Conservation (phyloP, 2,797 vertebrate species). For the Chloroceryle amazona region DNA sequence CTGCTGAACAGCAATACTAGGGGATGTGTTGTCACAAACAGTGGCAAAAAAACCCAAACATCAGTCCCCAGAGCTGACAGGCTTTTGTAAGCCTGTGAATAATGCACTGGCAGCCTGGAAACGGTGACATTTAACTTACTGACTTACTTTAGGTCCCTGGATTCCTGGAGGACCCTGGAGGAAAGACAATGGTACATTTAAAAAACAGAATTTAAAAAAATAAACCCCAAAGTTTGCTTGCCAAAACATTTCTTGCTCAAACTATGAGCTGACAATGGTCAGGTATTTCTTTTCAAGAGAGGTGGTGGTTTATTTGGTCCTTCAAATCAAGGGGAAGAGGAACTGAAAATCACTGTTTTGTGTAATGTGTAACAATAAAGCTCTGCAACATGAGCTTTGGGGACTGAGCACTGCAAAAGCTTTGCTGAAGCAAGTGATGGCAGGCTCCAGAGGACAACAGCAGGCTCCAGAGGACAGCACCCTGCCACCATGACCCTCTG, state of each 20-base stretch:
- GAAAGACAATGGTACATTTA: constrained; percentile 38
- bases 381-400: neutral
- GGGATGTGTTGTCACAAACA: constrained; percentile 14
- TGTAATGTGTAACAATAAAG: neutral
- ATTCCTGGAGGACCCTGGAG: constrained; percentile 82
- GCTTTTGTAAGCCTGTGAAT: constrained; percentile 39
- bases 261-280: neutral
- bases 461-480: neutral
- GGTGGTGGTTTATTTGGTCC: constrained; percentile 2
- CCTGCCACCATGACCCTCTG: neutral
- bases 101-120: constrained; percentile 19
- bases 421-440: neutral
- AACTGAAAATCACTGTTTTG: neutral
- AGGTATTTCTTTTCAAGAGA: neutral
- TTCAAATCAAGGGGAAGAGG: neutral
- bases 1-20: constrained; percentile 5
- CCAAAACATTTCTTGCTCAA: neutral
- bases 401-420: neutral
- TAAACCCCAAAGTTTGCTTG: neutral
- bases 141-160: constrained; percentile 83
- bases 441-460: neutral
- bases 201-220: neutral
- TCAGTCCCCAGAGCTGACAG: constrained; percentile 24
- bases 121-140: constrained; percentile 39
- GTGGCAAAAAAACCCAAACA: neutral